Conservation (phyloP, 1,140 invertebrate species). For the Atta cephalotes region DNA sequence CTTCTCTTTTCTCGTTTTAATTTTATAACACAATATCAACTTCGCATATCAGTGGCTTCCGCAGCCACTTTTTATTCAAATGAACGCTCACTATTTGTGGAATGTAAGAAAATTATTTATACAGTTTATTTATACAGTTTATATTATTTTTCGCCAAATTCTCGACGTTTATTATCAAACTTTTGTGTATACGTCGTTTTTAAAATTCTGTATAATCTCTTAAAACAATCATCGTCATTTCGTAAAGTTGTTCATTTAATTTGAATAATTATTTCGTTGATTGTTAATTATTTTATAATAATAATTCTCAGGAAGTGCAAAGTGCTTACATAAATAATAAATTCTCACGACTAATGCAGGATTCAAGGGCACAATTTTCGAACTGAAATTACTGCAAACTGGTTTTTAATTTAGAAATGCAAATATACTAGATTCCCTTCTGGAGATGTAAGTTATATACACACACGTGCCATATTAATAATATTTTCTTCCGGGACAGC, state of each 20-base stretch:
- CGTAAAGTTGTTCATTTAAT: not conserved
- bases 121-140: not conserved
- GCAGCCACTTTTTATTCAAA: not conserved
- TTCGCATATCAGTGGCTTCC: conserved; percentile 4
- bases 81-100: not conserved
- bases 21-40: not conserved
- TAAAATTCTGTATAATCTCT: not conserved
- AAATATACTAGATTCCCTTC: conserved; percentile 13
- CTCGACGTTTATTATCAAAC: not conserved
- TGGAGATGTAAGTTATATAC: not conserved
- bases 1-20: not conserved
- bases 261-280: not conserved
- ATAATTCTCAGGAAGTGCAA: conserved; percentile 2
- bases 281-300: not conserved
- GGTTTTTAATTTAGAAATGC: conserved; percentile 44
- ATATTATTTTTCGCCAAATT: not conserved
- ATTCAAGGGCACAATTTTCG: conserved; percentile 4
- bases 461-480: conserved; percentile 6
- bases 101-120: conserved; percentile 10
- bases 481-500: conserved; percentile 19
- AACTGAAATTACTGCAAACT: conserved; percentile 30
- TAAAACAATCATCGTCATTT: not conserved
- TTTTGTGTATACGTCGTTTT: too few species aligned
- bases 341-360: conserved; percentile 7
- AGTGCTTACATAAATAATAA: conserved; percentile 15